A percentile compares a stretch with the other conserved stretches of the same genome.
phyloP scores from a whole-genome alignment of 2,113 vertebrate species.

The Thymallus thymallus region DNA sequence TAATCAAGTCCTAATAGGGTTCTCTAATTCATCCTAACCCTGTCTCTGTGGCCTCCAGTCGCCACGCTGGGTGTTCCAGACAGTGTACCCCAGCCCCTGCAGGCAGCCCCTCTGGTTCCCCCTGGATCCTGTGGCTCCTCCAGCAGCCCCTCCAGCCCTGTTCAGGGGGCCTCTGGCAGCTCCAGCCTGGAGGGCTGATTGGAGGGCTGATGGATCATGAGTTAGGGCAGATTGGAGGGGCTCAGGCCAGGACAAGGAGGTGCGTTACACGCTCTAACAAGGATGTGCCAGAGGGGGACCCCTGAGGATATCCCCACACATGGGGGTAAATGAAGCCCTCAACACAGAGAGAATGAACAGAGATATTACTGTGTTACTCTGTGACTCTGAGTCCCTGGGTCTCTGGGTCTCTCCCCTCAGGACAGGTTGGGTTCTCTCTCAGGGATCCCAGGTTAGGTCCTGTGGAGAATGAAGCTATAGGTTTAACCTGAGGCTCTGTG shows the following conservation, averaged over 20 bases:
- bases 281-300: conserved; percentile 10
- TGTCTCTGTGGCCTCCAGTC: conserved; percentile 48
- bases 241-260: conserved; percentile 30
- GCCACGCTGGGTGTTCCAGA: conserved; percentile 68
- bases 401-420: conserved; percentile 35
- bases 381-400: not conserved
- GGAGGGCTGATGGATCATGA: conserved; percentile 65
- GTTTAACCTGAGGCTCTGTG: conserved; percentile 32
- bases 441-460: not conserved
- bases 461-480: no score
- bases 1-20: conserved; percentile 59
- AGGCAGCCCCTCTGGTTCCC: not conserved
- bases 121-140: conserved; percentile 35
- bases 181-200: conserved; percentile 60
- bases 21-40: conserved; percentile 60
- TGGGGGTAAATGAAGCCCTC: conserved; percentile 11
- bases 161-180: conserved; percentile 53
- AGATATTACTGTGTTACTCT: conserved; percentile 28
- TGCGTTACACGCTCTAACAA: conserved; percentile 37
- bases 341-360: conserved; percentile 32
- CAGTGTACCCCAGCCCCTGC: conserved; percentile 53
- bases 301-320: conserved; percentile 1
- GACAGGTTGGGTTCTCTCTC: conserved; percentile 25
- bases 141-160: conserved; percentile 35
- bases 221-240: conserved; percentile 39